Evolutionary conservation across 2,113 vertebrate species (phyloP), one percentile per base, ranked within the genome.

Genomic region (Melanostigma gelatinosum): DNA sequence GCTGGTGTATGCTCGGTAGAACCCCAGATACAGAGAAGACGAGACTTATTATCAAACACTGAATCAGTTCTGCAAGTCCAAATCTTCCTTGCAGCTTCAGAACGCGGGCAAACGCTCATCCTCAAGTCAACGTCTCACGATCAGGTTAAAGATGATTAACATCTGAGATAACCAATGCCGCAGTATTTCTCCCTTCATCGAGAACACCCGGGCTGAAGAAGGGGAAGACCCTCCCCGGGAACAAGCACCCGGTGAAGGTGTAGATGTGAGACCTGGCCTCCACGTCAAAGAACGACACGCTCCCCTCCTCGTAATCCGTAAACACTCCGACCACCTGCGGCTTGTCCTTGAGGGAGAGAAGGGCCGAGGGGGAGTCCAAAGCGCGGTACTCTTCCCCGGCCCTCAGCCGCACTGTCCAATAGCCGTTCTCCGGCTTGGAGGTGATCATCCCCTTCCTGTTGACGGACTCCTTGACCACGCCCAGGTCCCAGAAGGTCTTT

Each of bases 401-500:
- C 75, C 94, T 92, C 38, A 95, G 88, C 27, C 95, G 94, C 77
- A 96, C 82, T n/a, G 90, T 89, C 95, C 95, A 96, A 68, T 84
- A 96, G 62, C 95, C 95, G 4, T 89, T 93, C 13, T 93, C 82
- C 0, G 95, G 91, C 32, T 58, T 92, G 75, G 94, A 91, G 4
- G 82, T 82, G 87, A 96, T 94, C 52, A 77, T 84, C 0, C 95
- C 95, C 57, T 95, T 95, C 72, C 95, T 94, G 76, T 84, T 87
- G n/a, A 93, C 90, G 0, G 94, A 94, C 69, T 92, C 89, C 61
- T 87, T 91, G 65, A 95, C 94, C 38, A 96, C 91, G 0, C 95
- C 95, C 58, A 96, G 44, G 63, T 96, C 94, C 95, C 96, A 96
- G 65, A 93, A 95, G 2, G 95, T 95, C 7, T 95, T 91, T 2